Evolutionary conservation across 2,797 vertebrate species (phyloP), one percentile per base, ranked within the genome.

Genomic region (Echeneis naucrates): DNA sequence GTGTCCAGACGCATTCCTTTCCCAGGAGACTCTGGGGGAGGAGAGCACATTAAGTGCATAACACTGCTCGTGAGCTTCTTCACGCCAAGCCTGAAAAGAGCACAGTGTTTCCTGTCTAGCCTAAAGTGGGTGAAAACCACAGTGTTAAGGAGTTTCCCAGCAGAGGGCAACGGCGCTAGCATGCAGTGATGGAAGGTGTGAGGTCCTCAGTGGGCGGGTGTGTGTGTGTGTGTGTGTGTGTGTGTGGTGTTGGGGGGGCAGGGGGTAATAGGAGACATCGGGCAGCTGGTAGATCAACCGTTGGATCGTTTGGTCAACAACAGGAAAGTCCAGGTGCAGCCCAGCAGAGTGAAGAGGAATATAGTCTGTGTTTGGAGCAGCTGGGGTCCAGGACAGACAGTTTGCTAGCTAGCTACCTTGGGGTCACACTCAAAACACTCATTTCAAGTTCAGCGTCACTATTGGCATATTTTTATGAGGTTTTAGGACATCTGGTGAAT

Each of bases 401-500:
- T 78, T 64, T 72, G 59, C 64, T 59, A 81, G 67, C 67, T 77
- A 80, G 80, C 81, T 84, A 88, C 81, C 77, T 75, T 75, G 51
- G 47, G 21, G 24, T 81, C 81, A 86, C 80, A 84, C 84, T 88
- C 79, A 78, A 79, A 81, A 81, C 81, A 88, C 83, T 83, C 64
- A 81, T 70, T 87, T 86, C 82, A 87, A 84, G 82, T 76, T 89
- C 83, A 77, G 72, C 63, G 40, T 91, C 84, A 80, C 78, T 75
- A 83, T 67, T 85, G 81, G 88, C 84, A 87, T 88, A 86, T 85
- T 87, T 72, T 88, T 67, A 84, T 75, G 66, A 90, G 81, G 79
- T 89, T 83, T 83, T 68, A 76, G 26, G 32, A 81, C 78, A 78
- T 84, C 61, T 65, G 74, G 63, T 74, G 76, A 81, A 78, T 72